Evolutionary conservation across 2,113 vertebrate species (phyloP).

Genomic region (Boulengeromyrus knoepffleri): DNA sequence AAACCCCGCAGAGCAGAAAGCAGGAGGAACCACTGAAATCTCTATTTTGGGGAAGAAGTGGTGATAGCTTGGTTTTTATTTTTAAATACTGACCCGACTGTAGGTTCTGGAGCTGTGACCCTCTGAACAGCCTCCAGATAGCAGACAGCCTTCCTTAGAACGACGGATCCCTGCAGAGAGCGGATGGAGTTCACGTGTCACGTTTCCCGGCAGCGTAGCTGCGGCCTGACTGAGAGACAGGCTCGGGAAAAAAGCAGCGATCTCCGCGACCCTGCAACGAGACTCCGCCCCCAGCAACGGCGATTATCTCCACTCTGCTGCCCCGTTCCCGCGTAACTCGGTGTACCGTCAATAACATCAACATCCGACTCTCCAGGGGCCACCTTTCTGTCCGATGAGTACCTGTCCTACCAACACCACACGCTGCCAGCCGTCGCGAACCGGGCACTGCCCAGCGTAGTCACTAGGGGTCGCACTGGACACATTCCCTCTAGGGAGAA

Average conservation of each 20-base stretch:
- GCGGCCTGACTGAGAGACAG: background rate
- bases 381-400: background rate
- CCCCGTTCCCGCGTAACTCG: background rate
- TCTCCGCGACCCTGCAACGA: background rate
- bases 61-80: background rate
- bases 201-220: background rate
- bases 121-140: background rate
- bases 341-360: background rate
- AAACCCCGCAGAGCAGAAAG: background rate
- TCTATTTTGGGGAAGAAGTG: background rate
- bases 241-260: background rate
- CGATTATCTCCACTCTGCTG: constrained; percentile 3
- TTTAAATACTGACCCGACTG: background rate
- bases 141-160: background rate
- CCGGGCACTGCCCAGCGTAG: background rate
- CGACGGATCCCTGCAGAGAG: background rate
- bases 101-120: background rate
- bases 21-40: background rate
- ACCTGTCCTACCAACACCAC: background rate
- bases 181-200: background rate
- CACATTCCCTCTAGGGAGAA: background rate
- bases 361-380: background rate
- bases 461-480: background rate
- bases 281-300: background rate
- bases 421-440: background rate